phyloP scores from a whole-genome alignment of 2,797 vertebrate genomes.

The Glossophaga mutica region DNA sequence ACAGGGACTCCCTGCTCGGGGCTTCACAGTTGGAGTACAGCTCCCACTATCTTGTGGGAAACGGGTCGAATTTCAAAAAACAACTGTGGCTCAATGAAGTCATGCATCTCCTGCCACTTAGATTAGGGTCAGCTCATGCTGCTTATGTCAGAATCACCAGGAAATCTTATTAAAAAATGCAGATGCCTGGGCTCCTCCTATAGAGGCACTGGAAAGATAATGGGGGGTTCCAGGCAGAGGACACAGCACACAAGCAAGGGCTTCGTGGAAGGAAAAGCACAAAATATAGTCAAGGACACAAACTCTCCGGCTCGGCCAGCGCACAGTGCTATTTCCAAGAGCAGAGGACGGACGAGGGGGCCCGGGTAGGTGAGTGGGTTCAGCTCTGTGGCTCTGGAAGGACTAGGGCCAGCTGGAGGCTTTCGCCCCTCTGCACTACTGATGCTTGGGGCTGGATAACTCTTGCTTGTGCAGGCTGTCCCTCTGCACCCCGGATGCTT shows the following conservation, averaged over 20 bases:
- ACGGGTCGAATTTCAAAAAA: neutral
- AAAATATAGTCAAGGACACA: neutral
- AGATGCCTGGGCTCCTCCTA: neutral
- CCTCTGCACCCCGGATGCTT: neutral
- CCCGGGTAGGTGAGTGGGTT: neutral
- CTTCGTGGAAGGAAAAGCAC: neutral
- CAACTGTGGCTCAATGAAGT: neutral
- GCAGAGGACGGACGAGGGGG: no score
- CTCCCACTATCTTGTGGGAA: neutral
- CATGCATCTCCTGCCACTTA: neutral
- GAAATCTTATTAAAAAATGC: neutral
- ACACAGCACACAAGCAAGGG: neutral
- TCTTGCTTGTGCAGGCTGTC: neutral
- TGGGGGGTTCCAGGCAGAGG: neutral
- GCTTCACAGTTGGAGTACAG: neutral
- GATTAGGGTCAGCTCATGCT: neutral
- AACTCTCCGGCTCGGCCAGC: neutral
- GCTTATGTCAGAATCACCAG: neutral
- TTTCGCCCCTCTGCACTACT: neutral
- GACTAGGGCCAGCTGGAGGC: neutral
- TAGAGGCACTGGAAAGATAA: neutral
- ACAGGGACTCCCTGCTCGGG: neutral
- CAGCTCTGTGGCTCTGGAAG: neutral
- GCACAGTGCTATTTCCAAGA: neutral
- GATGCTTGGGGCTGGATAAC: no score